These are phyloP conservation scores for Heloderma charlesbogerti DNA, from an alignment of 2,113 vertebrate species.

Conservation along the genomic window DNA sequence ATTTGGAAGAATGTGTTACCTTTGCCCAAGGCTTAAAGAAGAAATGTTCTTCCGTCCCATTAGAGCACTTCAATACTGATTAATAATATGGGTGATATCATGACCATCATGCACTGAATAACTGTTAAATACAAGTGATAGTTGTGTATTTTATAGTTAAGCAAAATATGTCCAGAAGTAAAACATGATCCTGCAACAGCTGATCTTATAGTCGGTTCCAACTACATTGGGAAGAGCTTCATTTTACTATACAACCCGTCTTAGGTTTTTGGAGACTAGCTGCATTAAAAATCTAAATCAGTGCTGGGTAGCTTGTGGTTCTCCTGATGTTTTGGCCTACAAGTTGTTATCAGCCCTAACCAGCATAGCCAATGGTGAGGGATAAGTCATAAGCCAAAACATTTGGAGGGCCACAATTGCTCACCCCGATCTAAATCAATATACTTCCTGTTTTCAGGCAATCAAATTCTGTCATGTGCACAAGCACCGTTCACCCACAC, in stretches of 20 bases:
- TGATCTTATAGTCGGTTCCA: not conserved
- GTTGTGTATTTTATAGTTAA: not conserved
- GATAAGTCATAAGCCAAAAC: too few species aligned
- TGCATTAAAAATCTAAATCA: not conserved
- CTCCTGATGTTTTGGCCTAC: too few species aligned
- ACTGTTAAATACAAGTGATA: not conserved
- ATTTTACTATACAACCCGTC: not conserved
- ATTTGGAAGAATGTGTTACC: not conserved
- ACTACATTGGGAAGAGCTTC: not conserved
- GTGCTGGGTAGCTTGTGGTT: too few species aligned
- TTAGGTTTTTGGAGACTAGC: not conserved
- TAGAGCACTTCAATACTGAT: not conserved
- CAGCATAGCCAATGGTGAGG: too few species aligned
- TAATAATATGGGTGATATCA: not conserved
- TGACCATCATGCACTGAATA: not conserved
- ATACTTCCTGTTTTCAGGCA: not conserved
- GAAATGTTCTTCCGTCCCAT: rapidly evolving
- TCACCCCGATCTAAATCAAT: not conserved
- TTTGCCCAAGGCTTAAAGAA: constrained; percentile 27
- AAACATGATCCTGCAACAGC: not conserved
- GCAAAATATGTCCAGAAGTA: not conserved
- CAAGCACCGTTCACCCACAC: too few species aligned
- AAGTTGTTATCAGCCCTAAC: too few species aligned
- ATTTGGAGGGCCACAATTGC: too few species aligned
- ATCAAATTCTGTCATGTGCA: too few species aligned